Conservation (phyloP, 2,888 invertebrate species). For the Antheraea assamensis region DNA sequence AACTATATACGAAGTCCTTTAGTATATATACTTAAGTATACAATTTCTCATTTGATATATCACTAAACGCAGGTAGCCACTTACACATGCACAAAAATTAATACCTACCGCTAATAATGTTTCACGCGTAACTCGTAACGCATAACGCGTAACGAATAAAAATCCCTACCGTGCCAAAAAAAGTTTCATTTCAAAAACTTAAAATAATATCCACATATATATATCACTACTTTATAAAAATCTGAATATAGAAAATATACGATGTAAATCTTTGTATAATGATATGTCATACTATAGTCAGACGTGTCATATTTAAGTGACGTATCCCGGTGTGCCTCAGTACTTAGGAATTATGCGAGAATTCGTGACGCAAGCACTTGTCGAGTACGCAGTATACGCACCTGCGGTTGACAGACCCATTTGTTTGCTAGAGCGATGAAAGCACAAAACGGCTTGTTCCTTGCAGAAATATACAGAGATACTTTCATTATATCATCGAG, state of each 20-base stretch:
- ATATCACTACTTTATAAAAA: not conserved
- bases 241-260: not conserved
- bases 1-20: too few species aligned
- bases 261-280: not conserved
- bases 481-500: slow-evolving; percentile 16
- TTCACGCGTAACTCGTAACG: too few species aligned
- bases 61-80: too few species aligned
- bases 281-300: not conserved
- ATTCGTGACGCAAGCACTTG: slow-evolving; percentile 54
- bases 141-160: too few species aligned
- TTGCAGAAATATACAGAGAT: slow-evolving; percentile 10
- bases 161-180: too few species aligned
- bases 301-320: not conserved
- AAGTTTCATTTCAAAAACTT: too few species aligned
- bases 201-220: not conserved
- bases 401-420: slow-evolving; percentile 75
- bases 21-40: too few species aligned
- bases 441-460: slow-evolving; percentile 36
- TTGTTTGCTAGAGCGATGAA: slow-evolving; percentile 56
- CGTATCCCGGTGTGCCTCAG: slow-evolving; percentile 25
- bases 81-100: too few species aligned
- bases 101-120: too few species aligned
- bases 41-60: too few species aligned
- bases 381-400: slow-evolving; percentile 49
- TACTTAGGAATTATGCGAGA: slow-evolving; percentile 49